These are phyloP conservation scores for Athrips mouffetella DNA, from an alignment of 2,888 invertebrate genomes.

Conservation along the genomic window DNA sequence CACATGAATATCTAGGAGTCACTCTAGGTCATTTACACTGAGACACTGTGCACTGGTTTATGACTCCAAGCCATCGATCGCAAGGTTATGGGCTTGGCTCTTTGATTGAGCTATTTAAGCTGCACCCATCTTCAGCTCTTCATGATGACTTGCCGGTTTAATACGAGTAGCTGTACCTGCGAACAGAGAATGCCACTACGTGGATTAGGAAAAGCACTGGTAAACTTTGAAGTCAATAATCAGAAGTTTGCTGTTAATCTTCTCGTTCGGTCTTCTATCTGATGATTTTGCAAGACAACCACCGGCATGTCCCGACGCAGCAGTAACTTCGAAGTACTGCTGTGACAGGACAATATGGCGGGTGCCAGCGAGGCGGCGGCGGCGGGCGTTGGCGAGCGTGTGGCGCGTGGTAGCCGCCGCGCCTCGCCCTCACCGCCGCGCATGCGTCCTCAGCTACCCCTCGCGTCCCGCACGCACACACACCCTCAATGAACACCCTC, in stretches of 20 bases:
- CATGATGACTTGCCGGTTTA: slow-evolving; percentile 11
- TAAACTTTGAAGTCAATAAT: not conserved
- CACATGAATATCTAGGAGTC: too few species aligned
- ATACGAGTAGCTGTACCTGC: slow-evolving; percentile 31
- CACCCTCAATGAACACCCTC: slow-evolving; percentile 70
- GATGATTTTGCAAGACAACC: slow-evolving; percentile 45
- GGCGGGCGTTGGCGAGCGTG: slow-evolving; percentile 73
- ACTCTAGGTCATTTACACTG: slow-evolving; percentile 3
- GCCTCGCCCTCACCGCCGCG: slow-evolving; percentile 56
- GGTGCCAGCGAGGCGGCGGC: slow-evolving; percentile 68
- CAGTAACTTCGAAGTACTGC: slow-evolving; percentile 94
- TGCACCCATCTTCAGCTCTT: slow-evolving; percentile 21
- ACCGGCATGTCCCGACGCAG: slow-evolving; percentile 91
- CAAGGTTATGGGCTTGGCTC: not conserved
- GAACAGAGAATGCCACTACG: slow-evolving; percentile 37
- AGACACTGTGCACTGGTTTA: slow-evolving; percentile 17
- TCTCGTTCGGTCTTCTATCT: slow-evolving; percentile 16
- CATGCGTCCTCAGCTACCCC: slow-evolving; percentile 54
- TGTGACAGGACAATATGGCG: slow-evolving; percentile 99
- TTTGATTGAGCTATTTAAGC: not conserved
- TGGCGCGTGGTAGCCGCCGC: slow-evolving; percentile 65
- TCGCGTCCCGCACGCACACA: slow-evolving; percentile 32
- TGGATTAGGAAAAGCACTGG: not conserved
- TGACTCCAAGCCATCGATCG: not conserved
- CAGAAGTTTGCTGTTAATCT: not conserved